Evolutionary conservation across 1,140 invertebrate species (phyloP), one percentile per base, ranked within the genome.

Genomic region (Sipha flava): DNA sequence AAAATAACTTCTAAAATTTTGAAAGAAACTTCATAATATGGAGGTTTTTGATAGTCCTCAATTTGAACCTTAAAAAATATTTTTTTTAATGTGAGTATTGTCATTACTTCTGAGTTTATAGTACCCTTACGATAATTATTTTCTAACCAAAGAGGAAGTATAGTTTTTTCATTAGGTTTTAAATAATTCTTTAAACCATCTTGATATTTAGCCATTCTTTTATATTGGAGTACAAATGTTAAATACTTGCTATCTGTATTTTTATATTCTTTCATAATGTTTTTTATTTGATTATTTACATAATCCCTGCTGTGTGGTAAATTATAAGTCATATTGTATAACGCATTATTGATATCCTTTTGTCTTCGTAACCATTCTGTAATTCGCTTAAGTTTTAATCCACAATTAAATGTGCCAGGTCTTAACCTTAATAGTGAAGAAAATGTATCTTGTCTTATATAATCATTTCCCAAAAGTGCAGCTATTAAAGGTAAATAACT

Each of bases 381-480:
- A 3, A 93, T 85, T 21, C 88, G 88, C 79, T 90, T 86, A 81
- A 96, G 93, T 83, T 85, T 86, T 80, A 88, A 91, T 89, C 75
- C 90, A 87, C 45, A 88, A 86, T 80, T 85, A 87, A 62, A 85
- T 87, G 73, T 88, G 87, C 66, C 86, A 85, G 82, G 91, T 91
- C 12, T 87, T 85, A 54, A 91, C 85, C 83, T 89, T 91, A 40
- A 95, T 84, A 77, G 89, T 85, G 12, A 85, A 85, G 85, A 91
- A 92, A 84, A 96, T 94, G 57, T 89, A 88, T 14, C 86, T 86
- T 83, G 96, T 95, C 0, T 88, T 86, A 95, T 89, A 85, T 93
- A 96, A 86, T 96, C 95, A 87, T 96, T 96, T 3, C 95, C 95
- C 23, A 95, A 85, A 9, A 96, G 82, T 14, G 91, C 91, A n/a